Evolutionary conservation across 2,888 invertebrate genomes (phyloP).

Genomic region (Callosobruchus maculatus): DNA sequence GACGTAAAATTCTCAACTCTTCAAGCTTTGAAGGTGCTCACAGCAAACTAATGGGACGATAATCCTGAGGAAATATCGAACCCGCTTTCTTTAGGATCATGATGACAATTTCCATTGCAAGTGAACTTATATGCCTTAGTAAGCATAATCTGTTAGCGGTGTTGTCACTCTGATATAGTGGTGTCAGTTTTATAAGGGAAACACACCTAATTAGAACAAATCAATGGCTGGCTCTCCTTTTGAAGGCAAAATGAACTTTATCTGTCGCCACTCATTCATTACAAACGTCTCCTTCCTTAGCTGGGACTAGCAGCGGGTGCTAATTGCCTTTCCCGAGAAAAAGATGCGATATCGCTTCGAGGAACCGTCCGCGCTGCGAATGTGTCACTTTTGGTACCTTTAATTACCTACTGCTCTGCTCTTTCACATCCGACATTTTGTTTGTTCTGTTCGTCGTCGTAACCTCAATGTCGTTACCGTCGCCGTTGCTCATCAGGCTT

Average conservation of each 20-base stretch:
- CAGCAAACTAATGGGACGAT: too few relatives aligned
- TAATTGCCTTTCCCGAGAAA: neutral
- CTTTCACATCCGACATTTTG: neutral
- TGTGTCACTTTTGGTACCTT: neutral
- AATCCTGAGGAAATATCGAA: too few relatives aligned
- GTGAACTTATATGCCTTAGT: too few relatives aligned
- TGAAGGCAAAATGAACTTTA: neutral
- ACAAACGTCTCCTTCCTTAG: neutral
- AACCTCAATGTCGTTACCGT: neutral
- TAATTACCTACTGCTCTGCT: neutral
- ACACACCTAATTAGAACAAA: neutral
- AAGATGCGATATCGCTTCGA: neutral
- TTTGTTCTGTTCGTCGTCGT: neutral
- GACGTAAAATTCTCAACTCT: too few relatives aligned
- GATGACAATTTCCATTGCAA: too few relatives aligned
- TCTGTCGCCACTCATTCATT: neutral
- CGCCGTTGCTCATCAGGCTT: neutral
- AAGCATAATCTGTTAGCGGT: too few relatives aligned
- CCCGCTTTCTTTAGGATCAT: too few relatives aligned
- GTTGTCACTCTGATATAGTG: neutral
- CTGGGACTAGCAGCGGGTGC: neutral
- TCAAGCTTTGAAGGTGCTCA: too few relatives aligned
- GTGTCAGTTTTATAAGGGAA: neutral
- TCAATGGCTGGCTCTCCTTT: neutral
- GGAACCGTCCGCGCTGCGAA: neutral